Percentiles rank a stretch among this genome's conserved stretches.
Conservation (phyloP, 1,140 invertebrate genomes). For the Tetramorium alpestre region DNA sequence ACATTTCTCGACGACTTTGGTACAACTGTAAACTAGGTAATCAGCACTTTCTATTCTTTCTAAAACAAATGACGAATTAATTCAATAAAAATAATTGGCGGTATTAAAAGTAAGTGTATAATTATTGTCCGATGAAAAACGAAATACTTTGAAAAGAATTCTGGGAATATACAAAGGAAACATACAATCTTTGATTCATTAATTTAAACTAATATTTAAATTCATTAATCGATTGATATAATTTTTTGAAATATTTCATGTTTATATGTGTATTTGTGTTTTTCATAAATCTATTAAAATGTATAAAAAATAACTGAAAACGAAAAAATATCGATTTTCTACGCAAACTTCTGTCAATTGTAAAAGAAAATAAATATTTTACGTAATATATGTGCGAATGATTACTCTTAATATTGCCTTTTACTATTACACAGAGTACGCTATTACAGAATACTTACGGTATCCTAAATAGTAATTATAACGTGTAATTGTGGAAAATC, state of each 20-base stretch:
- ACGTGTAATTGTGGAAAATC: not conserved
- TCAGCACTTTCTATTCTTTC: not conserved
- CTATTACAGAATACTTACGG: not conserved
- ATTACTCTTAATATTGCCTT: not conserved
- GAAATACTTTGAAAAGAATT: not conserved
- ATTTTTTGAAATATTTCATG: not conserved
- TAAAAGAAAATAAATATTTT: not conserved
- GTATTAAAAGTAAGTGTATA: not conserved
- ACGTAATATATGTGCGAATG: not conserved
- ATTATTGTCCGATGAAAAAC: not conserved
- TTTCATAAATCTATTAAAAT: not conserved
- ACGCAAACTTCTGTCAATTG: not conserved
- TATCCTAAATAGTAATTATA: not conserved
- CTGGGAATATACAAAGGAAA: not conserved
- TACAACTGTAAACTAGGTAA: conserved; percentile 6
- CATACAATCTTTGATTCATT: not conserved
- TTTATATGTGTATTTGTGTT: not conserved
- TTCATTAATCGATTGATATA: not conserved
- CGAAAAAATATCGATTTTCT: not conserved
- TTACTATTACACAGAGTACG: not conserved
- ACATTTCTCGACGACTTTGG: not conserved
- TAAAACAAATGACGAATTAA: not conserved
- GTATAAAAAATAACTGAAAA: not conserved
- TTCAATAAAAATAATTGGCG: not conserved
- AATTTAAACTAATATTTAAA: not conserved